Evolutionary conservation across 2,797 vertebrate genomes (phyloP).

Genomic region (Oryzias dopingdopingensis): DNA sequence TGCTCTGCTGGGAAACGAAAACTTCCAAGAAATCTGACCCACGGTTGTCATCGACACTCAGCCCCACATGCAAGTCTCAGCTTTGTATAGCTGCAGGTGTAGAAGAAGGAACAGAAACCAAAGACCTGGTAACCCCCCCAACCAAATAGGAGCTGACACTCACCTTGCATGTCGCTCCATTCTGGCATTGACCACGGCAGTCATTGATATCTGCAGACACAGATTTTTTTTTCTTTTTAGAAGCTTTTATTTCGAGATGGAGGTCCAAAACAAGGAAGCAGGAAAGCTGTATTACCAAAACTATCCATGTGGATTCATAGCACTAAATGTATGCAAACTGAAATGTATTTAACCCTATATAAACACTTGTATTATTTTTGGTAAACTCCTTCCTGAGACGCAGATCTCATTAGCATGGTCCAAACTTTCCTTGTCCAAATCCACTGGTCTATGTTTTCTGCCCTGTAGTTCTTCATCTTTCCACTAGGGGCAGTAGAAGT

Average conservation of each 20-base stretch:
- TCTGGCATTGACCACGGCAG: slow-evolving; percentile 88
- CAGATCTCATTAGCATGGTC: no score
- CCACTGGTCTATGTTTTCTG: no score
- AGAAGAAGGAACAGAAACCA: no score
- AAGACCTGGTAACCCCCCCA: background rate
- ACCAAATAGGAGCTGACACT: slow-evolving; percentile 46
- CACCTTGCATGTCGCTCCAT: slow-evolving; percentile 84
- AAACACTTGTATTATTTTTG: no score
- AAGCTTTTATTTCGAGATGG: background rate
- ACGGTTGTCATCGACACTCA: slow-evolving; percentile 37
- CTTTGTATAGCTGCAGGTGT: background rate
- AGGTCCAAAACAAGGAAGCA: background rate
- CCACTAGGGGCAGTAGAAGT: no score
- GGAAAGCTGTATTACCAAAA: background rate
- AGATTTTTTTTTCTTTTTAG: background rate
- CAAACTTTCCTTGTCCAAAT: no score
- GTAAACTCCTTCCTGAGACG: no score
- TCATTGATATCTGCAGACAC: slow-evolving; percentile 79
- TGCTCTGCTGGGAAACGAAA: slow-evolving; percentile 15
- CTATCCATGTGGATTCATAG: no score
- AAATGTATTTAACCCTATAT: no score
- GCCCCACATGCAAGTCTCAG: slow-evolving; percentile 5
- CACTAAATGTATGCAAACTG: no score
- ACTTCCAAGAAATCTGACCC: slow-evolving; percentile 63
- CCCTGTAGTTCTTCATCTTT: no score